Conservation (phyloP, 2,888 invertebrate genomes). For the Brachypterus glaber region DNA sequence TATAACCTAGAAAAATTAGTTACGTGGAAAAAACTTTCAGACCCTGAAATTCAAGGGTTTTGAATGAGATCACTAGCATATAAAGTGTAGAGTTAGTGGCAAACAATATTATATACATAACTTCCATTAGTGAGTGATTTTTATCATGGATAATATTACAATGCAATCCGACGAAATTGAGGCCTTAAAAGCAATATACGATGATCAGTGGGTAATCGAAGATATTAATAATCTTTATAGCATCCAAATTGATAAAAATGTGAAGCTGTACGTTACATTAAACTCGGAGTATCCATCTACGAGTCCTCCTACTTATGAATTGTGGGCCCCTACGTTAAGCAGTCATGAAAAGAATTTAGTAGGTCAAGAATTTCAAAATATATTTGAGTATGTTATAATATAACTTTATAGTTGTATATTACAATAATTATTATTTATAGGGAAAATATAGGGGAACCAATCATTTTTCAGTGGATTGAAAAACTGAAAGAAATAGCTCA, state of each 20-base stretch:
- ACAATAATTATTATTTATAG: conserved; percentile 41
- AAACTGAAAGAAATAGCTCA: conserved; percentile 54
- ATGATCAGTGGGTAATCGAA: conserved; percentile 55
- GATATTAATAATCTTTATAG: conserved; percentile 47
- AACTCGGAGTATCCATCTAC: conserved; percentile 54
- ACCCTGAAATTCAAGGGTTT: too few relatives aligned
- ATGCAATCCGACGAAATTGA: conserved; percentile 56
- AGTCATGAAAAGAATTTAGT: conserved; percentile 49
- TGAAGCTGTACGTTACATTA: conserved; percentile 54
- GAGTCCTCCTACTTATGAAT: conserved; percentile 57
- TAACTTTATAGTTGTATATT: background rate
- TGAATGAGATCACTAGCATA: too few relatives aligned
- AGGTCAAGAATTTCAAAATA: conserved; percentile 48
- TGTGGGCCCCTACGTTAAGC: conserved; percentile 63
- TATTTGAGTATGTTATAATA: conserved; percentile 53
- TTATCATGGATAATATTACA: conserved; percentile 29
- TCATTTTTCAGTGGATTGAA: conserved; percentile 69
- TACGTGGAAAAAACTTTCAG: too few relatives aligned
- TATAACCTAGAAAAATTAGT: too few relatives aligned
- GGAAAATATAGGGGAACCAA: conserved; percentile 57
- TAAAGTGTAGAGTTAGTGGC: too few relatives aligned
- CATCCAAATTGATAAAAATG: conserved; percentile 48
- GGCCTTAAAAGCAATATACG: conserved; percentile 63
- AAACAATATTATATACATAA: too few relatives aligned
- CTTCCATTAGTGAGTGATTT: too few relatives aligned